phyloP scores from a whole-genome alignment of 2,113 vertebrate genomes.

The Aegotheles bennettii region DNA sequence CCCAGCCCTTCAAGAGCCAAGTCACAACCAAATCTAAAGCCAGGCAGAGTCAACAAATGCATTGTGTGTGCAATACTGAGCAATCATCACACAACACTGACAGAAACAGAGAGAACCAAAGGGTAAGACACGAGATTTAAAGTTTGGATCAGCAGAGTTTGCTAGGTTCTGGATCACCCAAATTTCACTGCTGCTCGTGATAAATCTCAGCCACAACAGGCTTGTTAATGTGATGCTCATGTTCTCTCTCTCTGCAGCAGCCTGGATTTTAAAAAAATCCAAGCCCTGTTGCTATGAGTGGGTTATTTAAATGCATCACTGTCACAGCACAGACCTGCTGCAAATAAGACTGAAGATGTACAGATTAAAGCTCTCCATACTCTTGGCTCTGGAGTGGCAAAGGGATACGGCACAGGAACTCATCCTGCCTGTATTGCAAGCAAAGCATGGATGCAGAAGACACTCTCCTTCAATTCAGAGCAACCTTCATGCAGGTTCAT shows the following conservation, averaged over 20 bases:
- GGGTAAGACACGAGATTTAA: accelerated
- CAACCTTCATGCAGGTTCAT: neutral
- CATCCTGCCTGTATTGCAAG: neutral
- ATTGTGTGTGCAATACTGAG: neutral
- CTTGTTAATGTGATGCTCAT: neutral
- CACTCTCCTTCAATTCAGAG: neutral
- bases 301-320: neutral
- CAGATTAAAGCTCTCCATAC: neutral
- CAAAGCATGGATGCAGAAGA: neutral
- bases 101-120: neutral
- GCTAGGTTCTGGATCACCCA: neutral
- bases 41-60: neutral
- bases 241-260: neutral
- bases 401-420: neutral
- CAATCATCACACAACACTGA: neutral
- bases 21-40: neutral
- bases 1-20: neutral
- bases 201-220: neutral
- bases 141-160: neutral
- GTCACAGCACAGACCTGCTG: neutral
- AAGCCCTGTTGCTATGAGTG: neutral
- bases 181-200: neutral
- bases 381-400: neutral
- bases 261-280: neutral
- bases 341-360: neutral